phyloP scores from a whole-genome alignment of 2,113 vertebrate genomes.

The Machaerirhynchus nigripectus region DNA sequence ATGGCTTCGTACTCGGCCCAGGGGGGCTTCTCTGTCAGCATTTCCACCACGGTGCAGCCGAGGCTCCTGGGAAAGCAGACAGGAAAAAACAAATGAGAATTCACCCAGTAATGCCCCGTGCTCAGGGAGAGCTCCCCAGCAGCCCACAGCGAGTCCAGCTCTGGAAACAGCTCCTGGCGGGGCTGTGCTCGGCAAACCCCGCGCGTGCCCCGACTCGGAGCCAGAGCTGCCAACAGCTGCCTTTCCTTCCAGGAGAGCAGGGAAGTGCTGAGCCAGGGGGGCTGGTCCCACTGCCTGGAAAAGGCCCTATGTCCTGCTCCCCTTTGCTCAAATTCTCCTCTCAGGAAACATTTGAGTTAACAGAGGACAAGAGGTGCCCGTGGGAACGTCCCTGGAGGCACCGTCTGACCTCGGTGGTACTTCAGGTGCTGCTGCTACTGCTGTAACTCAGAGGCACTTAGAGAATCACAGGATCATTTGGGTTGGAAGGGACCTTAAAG shows the following conservation, averaged over 20 bases:
- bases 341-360: not conserved
- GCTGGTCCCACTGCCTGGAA: not conserved
- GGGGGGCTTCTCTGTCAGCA: slow-evolving; percentile 95
- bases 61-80: slow-evolving; percentile 83
- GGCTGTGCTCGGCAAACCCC: not conserved
- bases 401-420: accelerated
- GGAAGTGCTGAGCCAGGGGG: not conserved
- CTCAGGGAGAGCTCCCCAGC: not conserved
- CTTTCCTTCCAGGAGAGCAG: not conserved
- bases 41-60: slow-evolving; percentile 94
- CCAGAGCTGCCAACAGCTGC: not conserved
- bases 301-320: not conserved
- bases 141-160: not conserved
- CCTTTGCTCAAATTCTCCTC: not conserved
- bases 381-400: not conserved
- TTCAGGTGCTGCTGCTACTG: not conserved
- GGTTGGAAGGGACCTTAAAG: not conserved
- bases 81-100: not conserved
- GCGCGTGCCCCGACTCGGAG: accelerated
- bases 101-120: accelerated
- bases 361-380: not conserved
- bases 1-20: slow-evolving; percentile 97
- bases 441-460: not conserved
- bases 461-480: not conserved
- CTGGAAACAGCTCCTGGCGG: not conserved